Conservation (phyloP, 2,797 vertebrate species). For the Sylvia borin region DNA sequence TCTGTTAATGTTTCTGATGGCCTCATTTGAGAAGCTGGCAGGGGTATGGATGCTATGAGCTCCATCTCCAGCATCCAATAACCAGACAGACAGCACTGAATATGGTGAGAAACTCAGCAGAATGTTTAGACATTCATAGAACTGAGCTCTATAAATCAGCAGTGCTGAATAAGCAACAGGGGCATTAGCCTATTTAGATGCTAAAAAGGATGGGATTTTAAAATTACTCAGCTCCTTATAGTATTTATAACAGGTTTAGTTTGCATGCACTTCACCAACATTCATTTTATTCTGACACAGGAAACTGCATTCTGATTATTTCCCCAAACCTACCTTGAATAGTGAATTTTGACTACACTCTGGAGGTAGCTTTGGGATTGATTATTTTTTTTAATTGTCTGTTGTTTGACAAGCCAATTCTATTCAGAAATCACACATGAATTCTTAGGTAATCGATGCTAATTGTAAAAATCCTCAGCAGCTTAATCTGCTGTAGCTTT, state of each 20-base stretch:
- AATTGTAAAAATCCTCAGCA: conserved; percentile 46
- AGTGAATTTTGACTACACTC: conserved; percentile 5
- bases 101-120: not conserved
- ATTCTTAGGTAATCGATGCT: conserved; percentile 45
- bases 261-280: conserved; percentile 15
- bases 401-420: conserved; percentile 19
- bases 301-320: conserved; percentile 22
- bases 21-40: conserved; percentile 18
- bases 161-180: conserved; percentile 63
- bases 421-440: conserved; percentile 34
- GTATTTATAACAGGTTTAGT: conserved; percentile 45
- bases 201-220: conserved; percentile 50
- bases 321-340: not conserved
- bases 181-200: conserved; percentile 59
- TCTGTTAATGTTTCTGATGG: conserved; percentile 11
- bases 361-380: conserved; percentile 6
- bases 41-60: not conserved
- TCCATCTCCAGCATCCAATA: conserved; percentile 11
- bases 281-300: conserved; percentile 14
- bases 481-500: conserved; percentile 20
- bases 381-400: conserved; percentile 5
- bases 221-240: conserved; percentile 35
- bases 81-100: not conserved
- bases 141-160: conserved; percentile 40
- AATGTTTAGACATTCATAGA: conserved; percentile 5